A percentile compares a stretch with the other conserved stretches of the same genome.
Conservation (phyloP, 2,113 vertebrate genomes). For the Hippoglossus stenolepis region DNA sequence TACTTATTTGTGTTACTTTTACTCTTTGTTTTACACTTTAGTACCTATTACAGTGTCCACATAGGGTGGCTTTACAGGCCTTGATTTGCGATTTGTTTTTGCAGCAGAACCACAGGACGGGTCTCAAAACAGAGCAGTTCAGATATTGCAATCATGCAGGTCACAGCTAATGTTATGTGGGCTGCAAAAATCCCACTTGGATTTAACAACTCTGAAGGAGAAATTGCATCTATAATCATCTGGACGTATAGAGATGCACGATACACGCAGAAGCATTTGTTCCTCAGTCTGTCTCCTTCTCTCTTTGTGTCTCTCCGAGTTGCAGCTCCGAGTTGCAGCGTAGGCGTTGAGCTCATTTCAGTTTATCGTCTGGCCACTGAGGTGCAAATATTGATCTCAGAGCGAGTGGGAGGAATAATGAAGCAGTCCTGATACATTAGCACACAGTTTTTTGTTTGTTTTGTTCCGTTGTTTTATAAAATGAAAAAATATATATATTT, state of each 20-base stretch:
- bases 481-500: not conserved
- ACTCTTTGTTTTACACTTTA: not conserved
- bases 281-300: conserved; percentile 6
- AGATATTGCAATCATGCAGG: not conserved
- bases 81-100: not conserved
- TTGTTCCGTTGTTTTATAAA: conserved; percentile 1
- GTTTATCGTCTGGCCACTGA: conserved; percentile 51
- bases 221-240: not conserved
- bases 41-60: too few relatives aligned
- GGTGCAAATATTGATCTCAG: conserved; percentile 71
- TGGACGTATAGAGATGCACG: not conserved
- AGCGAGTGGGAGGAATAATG: conserved; percentile 68
- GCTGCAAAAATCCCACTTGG: not conserved
- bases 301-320: conserved; percentile 2
- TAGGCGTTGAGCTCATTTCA: conserved; percentile 54
- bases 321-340: conserved; percentile 13
- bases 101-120: not conserved
- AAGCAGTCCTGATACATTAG: conserved; percentile 56
- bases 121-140: not conserved
- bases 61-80: not conserved
- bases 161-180: not conserved
- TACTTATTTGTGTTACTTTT: too few relatives aligned
- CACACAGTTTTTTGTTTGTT: conserved; percentile 14
- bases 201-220: not conserved
- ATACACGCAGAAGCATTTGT: not conserved